Evolutionary conservation across 2,113 vertebrate genomes (phyloP), one percentile per base, ranked within the genome.

Genomic region (Gambusia holbrooki): DNA sequence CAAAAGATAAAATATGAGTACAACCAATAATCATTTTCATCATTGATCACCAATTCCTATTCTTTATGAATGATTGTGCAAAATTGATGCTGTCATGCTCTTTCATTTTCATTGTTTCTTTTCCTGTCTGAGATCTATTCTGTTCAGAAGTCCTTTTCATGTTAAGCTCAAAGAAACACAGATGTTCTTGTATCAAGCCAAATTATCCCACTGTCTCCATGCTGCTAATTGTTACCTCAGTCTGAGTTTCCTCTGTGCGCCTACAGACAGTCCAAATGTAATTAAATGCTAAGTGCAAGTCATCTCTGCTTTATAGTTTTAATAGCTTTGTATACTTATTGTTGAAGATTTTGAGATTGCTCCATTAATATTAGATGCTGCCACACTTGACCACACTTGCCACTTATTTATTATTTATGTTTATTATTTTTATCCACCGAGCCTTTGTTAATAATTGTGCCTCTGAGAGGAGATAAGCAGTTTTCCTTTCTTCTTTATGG

Each of bases 171-270:
- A 64, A 29, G 14, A 65, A 13, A 42, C 62, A 48, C 58, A 30
- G 69, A 69, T 70, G 51, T 65, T 58, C 45, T 22, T 61, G 48
- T 54, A 9, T 19, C 28, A 13, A 14, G 29, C 25, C 35, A 13
- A 58, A 73, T 60, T 64, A 37, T 10, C 71, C 3, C 61, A n/a
- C 11, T 61, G 37, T n/a, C 74, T 25, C 2, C 54, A 54, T 69
- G 27, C 37, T 54, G 73, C 65, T 65, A 64, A 71, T 65, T 75
- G 68, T 75, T 48, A 37, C 33, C 40, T 74, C 62, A n/a, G 33
- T 22, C 65, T 32, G 30, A 33, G 71, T 67, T 67, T 68, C 65
- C 0, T 62, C 37, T 61, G 33, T 62, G 62, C 22, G 61, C 60
- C 40, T 61, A 58, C 66, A 62, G 32, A 66, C 40, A 70, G 30